Conservation (phyloP, 2,888 invertebrate species). For the Malthinus flaveolus region DNA sequence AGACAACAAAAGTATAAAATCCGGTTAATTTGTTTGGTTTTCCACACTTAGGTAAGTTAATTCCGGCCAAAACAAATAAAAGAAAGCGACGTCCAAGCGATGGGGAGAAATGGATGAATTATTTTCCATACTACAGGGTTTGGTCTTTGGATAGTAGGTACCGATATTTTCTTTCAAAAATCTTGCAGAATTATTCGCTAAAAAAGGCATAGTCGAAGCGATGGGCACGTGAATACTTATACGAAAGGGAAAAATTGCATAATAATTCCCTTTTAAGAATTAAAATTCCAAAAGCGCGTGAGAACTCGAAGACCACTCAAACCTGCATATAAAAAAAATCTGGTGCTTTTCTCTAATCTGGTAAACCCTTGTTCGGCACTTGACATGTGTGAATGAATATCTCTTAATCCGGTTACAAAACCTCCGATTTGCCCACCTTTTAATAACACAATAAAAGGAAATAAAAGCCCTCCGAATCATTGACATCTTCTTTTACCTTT, state of each 20-base stretch:
- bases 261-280: no score
- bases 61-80: no score
- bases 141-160: no score
- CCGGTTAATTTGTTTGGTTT: not conserved
- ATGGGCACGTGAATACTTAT: no score
- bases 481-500: slow-evolving; percentile 1
- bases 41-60: not conserved
- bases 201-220: no score
- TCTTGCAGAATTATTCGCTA: no score
- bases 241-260: no score
- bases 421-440: slow-evolving; percentile 33
- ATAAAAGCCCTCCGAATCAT: slow-evolving; percentile 6
- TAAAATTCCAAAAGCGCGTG: slow-evolving; percentile 7
- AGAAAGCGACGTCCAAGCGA: no score
- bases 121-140: no score
- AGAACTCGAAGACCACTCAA: slow-evolving; percentile 11
- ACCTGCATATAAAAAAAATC: slow-evolving; percentile 39
- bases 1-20: no score
- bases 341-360: slow-evolving; percentile 32
- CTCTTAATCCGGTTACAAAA: slow-evolving; percentile 31
- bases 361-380: slow-evolving; percentile 41
- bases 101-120: no score
- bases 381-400: slow-evolving; percentile 36
- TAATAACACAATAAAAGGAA: slow-evolving; percentile 19
- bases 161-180: no score